phyloP scores from a whole-genome alignment of 2,113 vertebrate species.

The Herpetotheres cachinnans region DNA sequence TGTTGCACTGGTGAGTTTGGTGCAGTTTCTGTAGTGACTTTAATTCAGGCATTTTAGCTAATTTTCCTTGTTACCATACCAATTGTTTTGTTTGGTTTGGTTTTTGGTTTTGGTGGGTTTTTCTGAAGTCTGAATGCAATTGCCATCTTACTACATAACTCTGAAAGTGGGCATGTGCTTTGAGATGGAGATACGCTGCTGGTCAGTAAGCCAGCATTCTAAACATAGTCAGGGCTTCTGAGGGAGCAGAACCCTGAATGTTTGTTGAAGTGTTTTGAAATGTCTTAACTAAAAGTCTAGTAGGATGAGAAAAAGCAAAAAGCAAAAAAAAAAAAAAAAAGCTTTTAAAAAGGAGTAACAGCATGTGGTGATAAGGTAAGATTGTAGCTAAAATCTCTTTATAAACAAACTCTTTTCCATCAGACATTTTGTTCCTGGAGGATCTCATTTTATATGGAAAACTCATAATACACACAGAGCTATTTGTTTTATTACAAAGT shows the following conservation, averaged over 20 bases:
- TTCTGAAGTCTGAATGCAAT: background rate
- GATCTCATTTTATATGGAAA: background rate
- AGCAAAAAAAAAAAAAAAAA: background rate
- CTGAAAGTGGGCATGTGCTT: background rate
- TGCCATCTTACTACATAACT: background rate
- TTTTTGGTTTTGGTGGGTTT: background rate
- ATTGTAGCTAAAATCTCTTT: background rate
- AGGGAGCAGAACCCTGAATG: background rate
- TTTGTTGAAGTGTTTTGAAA: background rate
- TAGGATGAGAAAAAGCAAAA: background rate
- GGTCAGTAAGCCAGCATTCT: no score
- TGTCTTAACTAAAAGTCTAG: background rate
- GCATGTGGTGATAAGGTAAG: background rate
- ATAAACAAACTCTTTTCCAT: no score
- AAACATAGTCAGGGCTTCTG: background rate
- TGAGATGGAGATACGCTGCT: background rate
- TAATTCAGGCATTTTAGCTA: background rate
- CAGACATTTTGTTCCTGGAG: background rate
- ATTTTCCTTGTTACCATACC: background rate
- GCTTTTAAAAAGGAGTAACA: background rate
- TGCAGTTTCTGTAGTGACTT: background rate
- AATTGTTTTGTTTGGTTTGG: background rate
- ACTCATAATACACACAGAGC: background rate
- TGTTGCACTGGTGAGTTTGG: background rate
- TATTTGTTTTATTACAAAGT: background rate